Evolutionary conservation across 2,888 invertebrate species (phyloP), one percentile per base, ranked within the genome.

Genomic region (Euzetes globulus): DNA sequence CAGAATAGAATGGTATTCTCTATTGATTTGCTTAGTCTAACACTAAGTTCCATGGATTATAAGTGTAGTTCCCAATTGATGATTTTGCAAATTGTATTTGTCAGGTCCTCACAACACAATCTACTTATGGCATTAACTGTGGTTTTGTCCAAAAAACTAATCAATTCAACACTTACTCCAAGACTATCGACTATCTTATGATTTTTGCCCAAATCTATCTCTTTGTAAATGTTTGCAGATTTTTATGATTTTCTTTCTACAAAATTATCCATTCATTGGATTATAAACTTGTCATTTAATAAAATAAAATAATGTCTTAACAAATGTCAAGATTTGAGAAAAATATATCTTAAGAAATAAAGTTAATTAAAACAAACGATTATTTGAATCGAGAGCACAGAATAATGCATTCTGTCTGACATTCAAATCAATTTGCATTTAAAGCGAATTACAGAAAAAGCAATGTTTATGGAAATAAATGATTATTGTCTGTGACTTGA

Each of bases 61-160:
- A 68, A 68, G 41, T 68, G 33, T 41, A 41, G 37, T n/a, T 37
- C 41, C 37, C 19, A 41, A 68, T 68, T 68, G 68, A 68, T 68
- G 68, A 68, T 41, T 19, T 68, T 68, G 68, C 41, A 68, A 68
- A 68, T 68, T 68, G 68, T 45, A 19, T 68, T 17, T 68, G 68
- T 68, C 68, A 68, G n/a, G 6, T 68, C 22, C 15, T 68, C 63
- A 68, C 41, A 37, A 41, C 22, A 45, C 68, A 68, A 68, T 68
- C 68, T 68, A 68, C 68, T 68, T 68, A 68, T 41, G 41, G 33
- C 41, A 68, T 68, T 68, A 68, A 68, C 68, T 68, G 68, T 22
- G 68, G 68, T 68, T 41, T 37, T 68, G 22, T 22, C 37, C 17
- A 27, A 22, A 68, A 68, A 68, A 68, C 68, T 68, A 37, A 68